phyloP scores from a whole-genome alignment of 2,113 vertebrate genomes.

The Hystrix brachyura region DNA sequence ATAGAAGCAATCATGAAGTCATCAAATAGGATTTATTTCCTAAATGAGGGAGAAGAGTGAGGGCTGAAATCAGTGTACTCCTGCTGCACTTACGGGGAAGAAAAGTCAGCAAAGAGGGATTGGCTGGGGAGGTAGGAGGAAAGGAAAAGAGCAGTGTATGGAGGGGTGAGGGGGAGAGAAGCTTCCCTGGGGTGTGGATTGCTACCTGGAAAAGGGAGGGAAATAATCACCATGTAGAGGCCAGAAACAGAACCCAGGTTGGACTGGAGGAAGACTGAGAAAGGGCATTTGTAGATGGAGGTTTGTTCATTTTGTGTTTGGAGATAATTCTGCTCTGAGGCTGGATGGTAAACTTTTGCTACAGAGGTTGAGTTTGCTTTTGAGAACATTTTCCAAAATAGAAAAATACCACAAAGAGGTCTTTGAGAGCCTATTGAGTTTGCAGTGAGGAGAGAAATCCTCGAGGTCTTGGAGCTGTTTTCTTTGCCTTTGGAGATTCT shows the following conservation, averaged over 20 bases:
- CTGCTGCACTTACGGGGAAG: not conserved
- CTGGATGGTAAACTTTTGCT: constrained; percentile 7
- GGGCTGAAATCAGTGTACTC: fast-evolving
- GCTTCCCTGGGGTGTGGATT: not conserved
- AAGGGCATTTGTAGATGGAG: not conserved
- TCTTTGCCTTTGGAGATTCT: constrained; percentile 15
- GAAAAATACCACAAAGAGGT: not conserved
- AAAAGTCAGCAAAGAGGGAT: not conserved
- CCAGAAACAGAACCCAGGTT: not conserved
- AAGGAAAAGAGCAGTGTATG: fast-evolving
- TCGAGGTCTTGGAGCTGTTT: not conserved
- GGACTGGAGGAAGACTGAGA: not conserved
- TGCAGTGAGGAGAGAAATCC: not conserved
- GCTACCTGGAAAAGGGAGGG: not conserved
- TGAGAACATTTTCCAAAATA: constrained; percentile 14
- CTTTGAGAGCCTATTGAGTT: constrained; percentile 40
- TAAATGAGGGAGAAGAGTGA: not conserved
- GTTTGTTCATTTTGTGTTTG: not conserved
- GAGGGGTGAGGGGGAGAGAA: not conserved
- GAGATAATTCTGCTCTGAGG: not conserved
- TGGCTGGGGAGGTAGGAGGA: not conserved
- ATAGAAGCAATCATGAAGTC: not conserved
- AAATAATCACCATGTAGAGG: not conserved
- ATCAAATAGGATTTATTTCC: not conserved
- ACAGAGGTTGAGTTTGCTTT: not conserved